phyloP scores from a whole-genome alignment of 35 echinoderm and acorn worm species.

The Stichopus chloronotus region DNA sequence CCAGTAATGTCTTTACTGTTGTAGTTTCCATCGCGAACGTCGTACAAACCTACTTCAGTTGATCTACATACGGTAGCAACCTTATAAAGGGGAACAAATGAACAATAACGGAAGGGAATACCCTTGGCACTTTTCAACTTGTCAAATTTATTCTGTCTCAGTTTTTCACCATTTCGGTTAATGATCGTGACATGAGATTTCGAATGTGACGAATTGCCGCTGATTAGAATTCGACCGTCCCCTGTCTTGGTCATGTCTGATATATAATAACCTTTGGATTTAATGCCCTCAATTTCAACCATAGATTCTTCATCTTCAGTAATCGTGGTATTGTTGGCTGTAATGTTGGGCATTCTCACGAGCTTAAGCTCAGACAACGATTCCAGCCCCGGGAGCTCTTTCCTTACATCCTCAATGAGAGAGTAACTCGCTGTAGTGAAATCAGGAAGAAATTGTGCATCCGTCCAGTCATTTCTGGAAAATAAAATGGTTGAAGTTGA shows the following conservation, averaged over 20 bases:
- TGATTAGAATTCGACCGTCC: neutral
- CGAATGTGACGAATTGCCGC: neutral
- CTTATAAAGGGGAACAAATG: neutral
- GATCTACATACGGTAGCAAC: neutral
- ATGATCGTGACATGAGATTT: neutral
- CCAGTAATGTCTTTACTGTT: neutral
- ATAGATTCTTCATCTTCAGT: conserved; percentile 21
- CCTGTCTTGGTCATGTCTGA: neutral
- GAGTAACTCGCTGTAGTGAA: neutral
- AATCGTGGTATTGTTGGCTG: neutral
- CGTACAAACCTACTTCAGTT: conserved; percentile 7
- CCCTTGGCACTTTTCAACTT: too few species aligned
- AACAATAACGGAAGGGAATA: neutral
- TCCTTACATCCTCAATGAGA: conserved; percentile 9
- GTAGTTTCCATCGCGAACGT: neutral
- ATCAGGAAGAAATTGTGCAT: conserved; percentile 28
- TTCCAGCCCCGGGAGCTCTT: neutral
- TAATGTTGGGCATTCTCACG: neutral
- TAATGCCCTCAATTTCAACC: neutral
- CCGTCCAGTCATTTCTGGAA: conserved; percentile 33
- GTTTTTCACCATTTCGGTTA: neutral
- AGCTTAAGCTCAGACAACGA: neutral
- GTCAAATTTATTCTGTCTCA: neutral
- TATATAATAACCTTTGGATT: neutral
- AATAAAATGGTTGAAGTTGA: neutral